Evolutionary conservation across 2,113 vertebrate species (phyloP).

Genomic region (Camelus bactrianus): DNA sequence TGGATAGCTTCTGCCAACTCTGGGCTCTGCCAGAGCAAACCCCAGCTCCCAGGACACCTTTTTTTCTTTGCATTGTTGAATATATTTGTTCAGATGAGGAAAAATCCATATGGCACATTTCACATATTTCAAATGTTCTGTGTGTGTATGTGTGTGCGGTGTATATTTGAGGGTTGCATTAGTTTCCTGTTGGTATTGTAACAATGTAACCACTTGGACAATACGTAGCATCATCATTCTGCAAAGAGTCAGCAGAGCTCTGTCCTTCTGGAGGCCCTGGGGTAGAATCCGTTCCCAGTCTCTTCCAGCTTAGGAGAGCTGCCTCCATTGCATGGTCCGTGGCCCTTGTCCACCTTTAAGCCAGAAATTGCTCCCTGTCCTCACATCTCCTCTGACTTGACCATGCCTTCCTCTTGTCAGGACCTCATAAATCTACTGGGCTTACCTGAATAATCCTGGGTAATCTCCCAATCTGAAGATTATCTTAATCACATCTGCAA

Average conservation of each 20-base stretch:
- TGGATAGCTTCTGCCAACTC: neutral
- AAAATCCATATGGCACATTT: neutral
- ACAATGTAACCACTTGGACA: neutral
- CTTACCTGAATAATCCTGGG: neutral
- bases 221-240: neutral
- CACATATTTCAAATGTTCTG: neutral
- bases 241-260: neutral
- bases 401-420: neutral
- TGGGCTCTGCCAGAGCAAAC: neutral
- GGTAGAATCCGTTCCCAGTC: neutral
- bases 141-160: rapidly evolving
- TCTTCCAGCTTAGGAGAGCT: neutral
- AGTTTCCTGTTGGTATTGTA: neutral
- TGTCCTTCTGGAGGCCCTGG: neutral
- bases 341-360: neutral
- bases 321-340: neutral
- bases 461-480: neutral
- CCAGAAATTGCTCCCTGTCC: neutral
- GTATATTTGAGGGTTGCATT: neutral
- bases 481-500: neutral
- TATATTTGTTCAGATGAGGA: neutral
- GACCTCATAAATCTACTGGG: neutral
- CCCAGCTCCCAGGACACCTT: neutral
- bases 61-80: neutral
- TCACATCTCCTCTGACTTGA: neutral